phyloP scores from a whole-genome alignment of 2,113 vertebrate species.

The human region DNA sequence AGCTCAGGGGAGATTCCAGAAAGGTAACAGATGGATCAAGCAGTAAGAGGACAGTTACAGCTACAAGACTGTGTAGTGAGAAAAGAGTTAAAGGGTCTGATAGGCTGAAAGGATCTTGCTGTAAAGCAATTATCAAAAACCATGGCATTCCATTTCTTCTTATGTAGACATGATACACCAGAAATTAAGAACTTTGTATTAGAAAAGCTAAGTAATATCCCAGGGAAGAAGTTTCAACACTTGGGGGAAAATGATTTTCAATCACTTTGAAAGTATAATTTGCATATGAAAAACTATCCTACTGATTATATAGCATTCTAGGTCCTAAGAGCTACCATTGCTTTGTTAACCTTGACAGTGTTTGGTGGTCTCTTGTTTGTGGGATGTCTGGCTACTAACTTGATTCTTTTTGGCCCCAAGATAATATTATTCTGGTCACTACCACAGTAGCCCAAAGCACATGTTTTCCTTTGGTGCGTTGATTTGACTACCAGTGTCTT shows the following conservation, averaged over 20 bases:
- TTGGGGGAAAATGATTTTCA: not conserved
- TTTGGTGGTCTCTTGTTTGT: not conserved
- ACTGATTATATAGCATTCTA: not conserved
- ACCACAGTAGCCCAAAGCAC: not conserved
- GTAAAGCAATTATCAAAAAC: constrained; percentile 29
- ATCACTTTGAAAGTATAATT: constrained; percentile 1
- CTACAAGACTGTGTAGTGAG: not conserved
- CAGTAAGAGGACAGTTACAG: not conserved
- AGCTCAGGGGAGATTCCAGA: not conserved
- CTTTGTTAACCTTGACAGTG: not conserved
- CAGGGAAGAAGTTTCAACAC: not conserved
- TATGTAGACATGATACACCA: not conserved
- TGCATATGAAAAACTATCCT: not conserved
- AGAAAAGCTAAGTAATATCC: not conserved
- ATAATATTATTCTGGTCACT: not conserved
- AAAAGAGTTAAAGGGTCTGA: not conserved
- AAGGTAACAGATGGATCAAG: not conserved
- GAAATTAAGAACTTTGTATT: constrained; percentile 35
- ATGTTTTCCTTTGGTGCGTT: not conserved
- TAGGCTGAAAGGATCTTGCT: not conserved
- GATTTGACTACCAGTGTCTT: not conserved
- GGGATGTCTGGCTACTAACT: not conserved
- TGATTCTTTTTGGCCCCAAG: not conserved
- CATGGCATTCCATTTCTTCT: not conserved
- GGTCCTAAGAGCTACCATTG: not conserved